Evolutionary conservation across 2,888 invertebrate species (phyloP), one percentile per base, ranked within the genome.

Genomic region (Nomada ferruginata): DNA sequence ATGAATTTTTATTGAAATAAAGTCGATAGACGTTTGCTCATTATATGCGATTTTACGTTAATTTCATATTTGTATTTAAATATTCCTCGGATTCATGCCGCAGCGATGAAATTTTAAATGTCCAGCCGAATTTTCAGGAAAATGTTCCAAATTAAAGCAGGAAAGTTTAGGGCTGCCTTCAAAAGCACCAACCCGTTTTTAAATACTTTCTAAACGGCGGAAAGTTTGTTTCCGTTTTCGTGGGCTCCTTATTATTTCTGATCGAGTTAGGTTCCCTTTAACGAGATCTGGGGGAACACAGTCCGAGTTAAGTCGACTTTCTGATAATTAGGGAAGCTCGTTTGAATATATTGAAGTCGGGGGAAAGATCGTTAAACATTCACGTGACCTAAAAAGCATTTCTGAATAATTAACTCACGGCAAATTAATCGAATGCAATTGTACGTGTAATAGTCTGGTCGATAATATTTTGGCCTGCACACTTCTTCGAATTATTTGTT

Each of bases 291-390:
- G 26, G 15, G 23, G 3, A 72, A 59, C 50, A 36, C 50, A 44
- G 44, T 65, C 50, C 72, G 42, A 72, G 76, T 64, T 64, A 15
- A 42, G 42, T 20, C 71, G 52, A 29, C 52, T 72, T 52, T 1
- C 57, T 7, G 42, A 10, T 57, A 64, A 71, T 76, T 72, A 52
- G 59, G 29, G 13, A 7, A 73, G 60, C 76, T 60, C 76, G 0
- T 71, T 76, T 23, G 44, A 73, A 73, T 73, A 29, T 53, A 61
- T 69, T 69, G 44, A 71, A 50, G 47, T 10, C n/a, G 13, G 5
- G 13, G 42, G 23, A 60, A 52, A 18, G 59, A 74, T 5, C 13
- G 5, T 71, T 44, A 20, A 36, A 29, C 42, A 47, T 47, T 7
- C 47, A 13, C 53, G 53, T 23, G 44, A 52, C 36, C 57, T n/a